Evolutionary conservation across 2,797 vertebrate genomes (phyloP).

Genomic region (Paguma larvata): DNA sequence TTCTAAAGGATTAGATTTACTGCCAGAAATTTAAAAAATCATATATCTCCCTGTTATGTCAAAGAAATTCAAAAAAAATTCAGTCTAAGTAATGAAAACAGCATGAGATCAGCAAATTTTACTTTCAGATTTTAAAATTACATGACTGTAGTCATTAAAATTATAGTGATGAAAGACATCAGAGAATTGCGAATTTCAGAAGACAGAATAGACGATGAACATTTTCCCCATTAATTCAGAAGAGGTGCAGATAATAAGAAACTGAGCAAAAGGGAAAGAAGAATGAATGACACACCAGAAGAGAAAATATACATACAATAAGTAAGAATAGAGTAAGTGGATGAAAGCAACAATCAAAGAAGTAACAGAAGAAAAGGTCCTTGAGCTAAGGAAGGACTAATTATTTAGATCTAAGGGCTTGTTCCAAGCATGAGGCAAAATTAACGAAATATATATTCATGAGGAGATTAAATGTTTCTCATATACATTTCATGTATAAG

Average conservation of each 20-base stretch:
- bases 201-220: neutral
- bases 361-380: neutral
- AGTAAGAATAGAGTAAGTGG: neutral
- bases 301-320: neutral
- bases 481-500: neutral
- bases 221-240: neutral
- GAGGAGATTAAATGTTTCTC: neutral
- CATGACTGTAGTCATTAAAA: neutral
- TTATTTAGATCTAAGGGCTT: neutral
- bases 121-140: slow-evolving; percentile 41
- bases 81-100: neutral
- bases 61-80: slow-evolving; percentile 43
- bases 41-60: neutral
- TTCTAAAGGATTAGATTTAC: neutral
- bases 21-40: neutral
- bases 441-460: slow-evolving; percentile 11
- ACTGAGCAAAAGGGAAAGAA: neutral
- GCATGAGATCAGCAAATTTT: neutral
- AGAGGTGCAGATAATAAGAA: slow-evolving; percentile 1
- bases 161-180: neutral
- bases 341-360: neutral
- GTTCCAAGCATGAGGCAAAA: neutral
- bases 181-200: neutral
- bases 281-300: neutral
- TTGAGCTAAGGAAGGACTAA: neutral